Evolutionary conservation across 2,797 vertebrate genomes (phyloP), one percentile per base, ranked within the genome.

Genomic region (Scyliorhinus canicula): DNA sequence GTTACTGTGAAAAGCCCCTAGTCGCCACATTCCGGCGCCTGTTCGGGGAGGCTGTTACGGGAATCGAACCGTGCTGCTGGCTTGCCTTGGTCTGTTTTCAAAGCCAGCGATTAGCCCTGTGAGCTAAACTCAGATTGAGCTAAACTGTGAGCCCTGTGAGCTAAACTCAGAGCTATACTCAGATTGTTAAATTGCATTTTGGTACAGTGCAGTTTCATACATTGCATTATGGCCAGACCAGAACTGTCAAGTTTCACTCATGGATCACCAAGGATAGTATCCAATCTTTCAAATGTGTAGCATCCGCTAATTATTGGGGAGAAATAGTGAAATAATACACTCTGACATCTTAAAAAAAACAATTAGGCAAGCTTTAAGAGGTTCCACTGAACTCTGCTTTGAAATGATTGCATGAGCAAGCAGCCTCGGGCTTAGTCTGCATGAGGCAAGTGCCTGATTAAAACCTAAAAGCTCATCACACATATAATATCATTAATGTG

Each of bases 401-500:
- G 35, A 35, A 6, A 5, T 74, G 93, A 50, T n/a, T 21, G 67
- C 67, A 94, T 24, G 47, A 94, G 74, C 14, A 94, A 69, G 67
- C 91, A 52, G 67, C 93, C 67, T 71, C n/a, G 31, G 47, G 93
- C 47, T 55, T 67, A 71, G 16, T 74, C 67, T 52, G 67, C 47
- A 55, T 9, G 24, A 74, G 67, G 50, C 67, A 74, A 55, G 47
- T 74, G 7, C 47, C 93, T 74, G 93, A 94, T 94, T 94, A 94
- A 94, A 94, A 94, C 28, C 47, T n/a, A 74, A 94, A 50, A 52
- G 47, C 65, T 94, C 65, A 94, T 94, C 67, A 69, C 67, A 71
- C 67, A 74, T 90, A 55, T 74, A 71, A 93, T 93, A 52, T 94
- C 52, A 94, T 94, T 94, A 74, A 55, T 74, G 47, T 94, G 67